These are phyloP conservation scores for Ectropis grisescens DNA, from an alignment of 1,140 invertebrate genomes.

Conservation along the genomic window DNA sequence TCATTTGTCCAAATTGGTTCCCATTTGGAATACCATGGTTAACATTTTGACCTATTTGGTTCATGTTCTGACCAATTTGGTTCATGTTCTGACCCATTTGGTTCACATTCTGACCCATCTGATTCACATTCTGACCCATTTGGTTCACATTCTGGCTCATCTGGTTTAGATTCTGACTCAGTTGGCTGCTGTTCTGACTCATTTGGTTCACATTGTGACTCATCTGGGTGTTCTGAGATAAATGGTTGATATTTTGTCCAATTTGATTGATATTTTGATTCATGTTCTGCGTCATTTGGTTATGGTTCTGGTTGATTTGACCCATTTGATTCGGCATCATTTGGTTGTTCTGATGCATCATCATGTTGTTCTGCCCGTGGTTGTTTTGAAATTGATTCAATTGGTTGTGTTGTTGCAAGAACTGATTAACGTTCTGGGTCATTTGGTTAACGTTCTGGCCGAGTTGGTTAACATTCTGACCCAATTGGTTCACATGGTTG, in stretches of 20 bases:
- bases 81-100: slow-evolving; percentile 23
- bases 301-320: slow-evolving; percentile 17
- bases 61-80: slow-evolving; percentile 26
- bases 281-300: slow-evolving; percentile 22
- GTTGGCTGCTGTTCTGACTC: slow-evolving; percentile 17
- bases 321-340: slow-evolving; percentile 26
- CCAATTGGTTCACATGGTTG: slow-evolving; percentile 24
- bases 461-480: slow-evolving; percentile 25
- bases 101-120: slow-evolving; percentile 16
- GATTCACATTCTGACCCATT: slow-evolving; percentile 19
- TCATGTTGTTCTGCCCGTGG: slow-evolving; percentile 29
- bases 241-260: slow-evolving; percentile 23
- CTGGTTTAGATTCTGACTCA: slow-evolving; percentile 23
- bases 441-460: slow-evolving; percentile 23
- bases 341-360: slow-evolving; percentile 8
- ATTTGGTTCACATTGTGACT: slow-evolving; percentile 21
- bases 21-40: slow-evolving; percentile 31
- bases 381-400: slow-evolving; percentile 39
- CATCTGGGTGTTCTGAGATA: slow-evolving; percentile 8
- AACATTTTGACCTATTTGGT: slow-evolving; percentile 25
- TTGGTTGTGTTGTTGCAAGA: slow-evolving; percentile 42
- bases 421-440: slow-evolving; percentile 19
- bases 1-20: slow-evolving; percentile 30
- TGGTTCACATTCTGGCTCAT: slow-evolving; percentile 29
- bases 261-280: slow-evolving; percentile 25